phyloP scores from a whole-genome alignment of 2,113 vertebrate species.

The Raja brachyura region DNA sequence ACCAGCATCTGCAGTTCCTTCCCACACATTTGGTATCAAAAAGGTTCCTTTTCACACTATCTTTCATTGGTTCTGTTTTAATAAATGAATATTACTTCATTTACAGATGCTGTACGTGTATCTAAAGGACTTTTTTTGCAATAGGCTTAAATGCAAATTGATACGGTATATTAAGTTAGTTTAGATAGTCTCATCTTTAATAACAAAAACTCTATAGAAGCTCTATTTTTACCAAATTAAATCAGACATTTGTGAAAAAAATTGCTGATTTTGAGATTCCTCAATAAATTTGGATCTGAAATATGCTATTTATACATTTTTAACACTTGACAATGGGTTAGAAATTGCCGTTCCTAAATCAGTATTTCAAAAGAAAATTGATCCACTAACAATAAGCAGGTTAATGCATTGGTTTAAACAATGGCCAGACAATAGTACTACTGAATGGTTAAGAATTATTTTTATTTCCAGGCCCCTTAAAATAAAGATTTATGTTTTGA shows the following conservation, averaged over 20 bases:
- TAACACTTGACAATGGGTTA: too few species aligned
- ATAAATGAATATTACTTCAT: background rate
- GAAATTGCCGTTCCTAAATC: background rate
- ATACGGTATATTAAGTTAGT: background rate
- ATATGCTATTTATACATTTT: background rate
- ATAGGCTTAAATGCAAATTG: background rate
- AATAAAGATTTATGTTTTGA: background rate
- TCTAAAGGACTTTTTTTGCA: background rate
- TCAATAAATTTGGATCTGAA: background rate
- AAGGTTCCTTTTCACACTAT: background rate
- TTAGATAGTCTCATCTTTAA: background rate
- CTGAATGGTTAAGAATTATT: background rate
- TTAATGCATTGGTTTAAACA: background rate
- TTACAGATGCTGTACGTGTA: background rate
- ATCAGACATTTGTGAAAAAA: background rate
- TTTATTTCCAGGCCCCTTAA: background rate
- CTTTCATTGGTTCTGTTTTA: background rate
- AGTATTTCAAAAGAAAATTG: background rate
- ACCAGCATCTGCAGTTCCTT: too few species aligned
- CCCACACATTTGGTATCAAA: background rate
- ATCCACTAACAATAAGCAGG: background rate
- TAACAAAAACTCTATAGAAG: background rate
- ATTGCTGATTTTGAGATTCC: background rate
- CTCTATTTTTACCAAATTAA: background rate
- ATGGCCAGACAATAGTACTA: background rate